phyloP scores from a whole-genome alignment of 2,888 invertebrate genomes.

The Neoscelio sp. region DNA sequence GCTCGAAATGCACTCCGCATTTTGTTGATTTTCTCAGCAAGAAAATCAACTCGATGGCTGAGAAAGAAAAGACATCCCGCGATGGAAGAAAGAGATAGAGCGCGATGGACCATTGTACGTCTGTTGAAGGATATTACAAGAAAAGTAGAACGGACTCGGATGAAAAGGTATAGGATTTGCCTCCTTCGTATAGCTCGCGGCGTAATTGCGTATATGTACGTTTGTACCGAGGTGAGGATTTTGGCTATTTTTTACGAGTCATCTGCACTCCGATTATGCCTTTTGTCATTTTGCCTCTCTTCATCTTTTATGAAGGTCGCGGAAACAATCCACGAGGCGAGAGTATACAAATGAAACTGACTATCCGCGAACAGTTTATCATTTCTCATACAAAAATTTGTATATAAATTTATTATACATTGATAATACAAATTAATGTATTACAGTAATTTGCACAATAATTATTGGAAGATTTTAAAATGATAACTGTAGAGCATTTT shows the following conservation, averaged over 20 bases:
- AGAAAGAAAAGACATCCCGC: constrained; percentile 21
- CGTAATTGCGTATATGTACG: constrained; percentile 52
- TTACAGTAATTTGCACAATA: too few relatives aligned
- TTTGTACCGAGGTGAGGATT: constrained; percentile 47
- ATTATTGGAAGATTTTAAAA: too few relatives aligned
- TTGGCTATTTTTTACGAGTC: constrained; percentile 50
- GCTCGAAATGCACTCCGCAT: constrained; percentile 26
- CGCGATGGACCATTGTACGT: constrained; percentile 49
- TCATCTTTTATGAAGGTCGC: constrained; percentile 31
- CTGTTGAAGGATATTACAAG: constrained; percentile 65
- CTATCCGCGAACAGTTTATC: constrained; percentile 1
- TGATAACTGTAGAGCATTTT: too few relatives aligned
- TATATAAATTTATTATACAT: too few relatives aligned
- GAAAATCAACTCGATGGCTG: constrained; percentile 41
- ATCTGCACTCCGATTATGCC: constrained; percentile 23
- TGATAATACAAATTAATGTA: too few relatives aligned
- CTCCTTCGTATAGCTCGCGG: constrained; percentile 46
- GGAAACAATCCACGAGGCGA: constrained; percentile 21
- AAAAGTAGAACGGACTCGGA: constrained; percentile 61
- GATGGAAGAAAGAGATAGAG: constrained; percentile 24
- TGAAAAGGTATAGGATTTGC: constrained; percentile 67
- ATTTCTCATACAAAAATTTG: too few relatives aligned
- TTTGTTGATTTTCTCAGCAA: constrained; percentile 39
- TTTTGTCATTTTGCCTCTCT: constrained; percentile 30
- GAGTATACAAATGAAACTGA: constrained; percentile 31